phyloP scores from a whole-genome alignment of 1,140 invertebrate genomes.

The Wasmannia auropunctata region DNA sequence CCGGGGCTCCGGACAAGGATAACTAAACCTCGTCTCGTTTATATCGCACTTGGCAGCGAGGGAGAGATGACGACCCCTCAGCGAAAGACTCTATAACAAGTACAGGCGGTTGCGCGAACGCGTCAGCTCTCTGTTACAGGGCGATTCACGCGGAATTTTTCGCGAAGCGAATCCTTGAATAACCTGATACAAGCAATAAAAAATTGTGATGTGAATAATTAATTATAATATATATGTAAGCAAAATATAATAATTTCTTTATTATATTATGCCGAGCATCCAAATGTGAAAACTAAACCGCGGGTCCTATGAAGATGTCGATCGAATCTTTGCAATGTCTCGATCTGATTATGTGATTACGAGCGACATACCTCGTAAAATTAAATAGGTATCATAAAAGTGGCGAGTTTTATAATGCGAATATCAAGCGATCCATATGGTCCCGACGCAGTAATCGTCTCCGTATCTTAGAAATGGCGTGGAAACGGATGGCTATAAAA shows the following conservation, averaged over 20 bases:
- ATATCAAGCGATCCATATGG: background rate
- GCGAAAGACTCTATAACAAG: background rate
- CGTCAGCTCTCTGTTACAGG: background rate
- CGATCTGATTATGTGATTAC: background rate
- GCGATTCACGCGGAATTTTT: background rate
- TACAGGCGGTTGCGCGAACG: background rate
- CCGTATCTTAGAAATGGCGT: constrained; percentile 11
- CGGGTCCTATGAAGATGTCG: background rate
- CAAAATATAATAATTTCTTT: background rate
- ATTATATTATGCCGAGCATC: background rate
- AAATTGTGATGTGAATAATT: background rate
- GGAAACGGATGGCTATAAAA: background rate
- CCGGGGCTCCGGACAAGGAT: constrained; percentile 42
- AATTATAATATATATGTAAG: too few relatives aligned
- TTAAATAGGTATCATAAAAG: background rate
- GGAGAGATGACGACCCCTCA: background rate
- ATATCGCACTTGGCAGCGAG: background rate
- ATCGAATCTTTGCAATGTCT: background rate
- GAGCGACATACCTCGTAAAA: constrained; percentile 4
- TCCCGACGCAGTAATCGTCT: background rate
- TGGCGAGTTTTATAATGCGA: background rate
- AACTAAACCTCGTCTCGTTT: constrained; percentile 58
- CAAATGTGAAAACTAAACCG: background rate
- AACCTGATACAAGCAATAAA: background rate
- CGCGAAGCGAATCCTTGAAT: background rate